Evolutionary conservation across 2,888 invertebrate genomes (phyloP).

Genomic region (Heliconius cydno): DNA sequence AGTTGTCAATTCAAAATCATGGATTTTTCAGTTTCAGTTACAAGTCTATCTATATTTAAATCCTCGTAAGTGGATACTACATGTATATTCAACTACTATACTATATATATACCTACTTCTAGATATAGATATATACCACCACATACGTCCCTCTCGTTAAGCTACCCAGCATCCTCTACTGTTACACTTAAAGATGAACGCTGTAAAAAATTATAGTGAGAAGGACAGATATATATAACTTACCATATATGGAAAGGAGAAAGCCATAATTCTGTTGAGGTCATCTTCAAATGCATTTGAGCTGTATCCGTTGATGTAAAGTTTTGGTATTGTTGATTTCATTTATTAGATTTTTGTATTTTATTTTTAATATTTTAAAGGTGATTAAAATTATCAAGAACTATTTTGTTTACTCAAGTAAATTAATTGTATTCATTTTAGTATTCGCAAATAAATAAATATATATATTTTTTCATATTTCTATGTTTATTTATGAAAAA

Average conservation of each 20-base stretch:
- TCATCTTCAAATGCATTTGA: conserved; percentile 75
- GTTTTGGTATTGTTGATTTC: conserved; percentile 55
- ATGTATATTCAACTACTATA: conserved; percentile 49
- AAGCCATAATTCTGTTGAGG: conserved; percentile 68
- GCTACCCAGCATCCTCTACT: conserved; percentile 71
- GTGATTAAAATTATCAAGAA: neutral
- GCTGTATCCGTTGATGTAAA: conserved; percentile 70
- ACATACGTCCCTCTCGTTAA: conserved; percentile 68
- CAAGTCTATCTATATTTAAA: conserved; percentile 52
- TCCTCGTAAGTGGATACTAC: conserved; percentile 52
- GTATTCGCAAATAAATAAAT: neutral
- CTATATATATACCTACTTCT: conserved; percentile 31
- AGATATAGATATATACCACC: conserved; percentile 48
- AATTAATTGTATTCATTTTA: neutral
- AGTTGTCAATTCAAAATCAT: neutral
- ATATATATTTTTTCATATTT: no score
- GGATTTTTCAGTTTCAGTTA: conserved; percentile 36
- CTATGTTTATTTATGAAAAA: no score
- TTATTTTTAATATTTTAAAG: neutral
- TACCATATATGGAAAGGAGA: conserved; percentile 76
- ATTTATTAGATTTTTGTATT: conserved; percentile 12
- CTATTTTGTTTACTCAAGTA: no score
- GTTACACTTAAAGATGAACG: conserved; percentile 70
- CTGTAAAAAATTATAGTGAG: conserved; percentile 61
- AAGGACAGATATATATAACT: conserved; percentile 70